Conservation (phyloP, 2,113 vertebrate genomes). For the Lethenteron reissneri region DNA sequence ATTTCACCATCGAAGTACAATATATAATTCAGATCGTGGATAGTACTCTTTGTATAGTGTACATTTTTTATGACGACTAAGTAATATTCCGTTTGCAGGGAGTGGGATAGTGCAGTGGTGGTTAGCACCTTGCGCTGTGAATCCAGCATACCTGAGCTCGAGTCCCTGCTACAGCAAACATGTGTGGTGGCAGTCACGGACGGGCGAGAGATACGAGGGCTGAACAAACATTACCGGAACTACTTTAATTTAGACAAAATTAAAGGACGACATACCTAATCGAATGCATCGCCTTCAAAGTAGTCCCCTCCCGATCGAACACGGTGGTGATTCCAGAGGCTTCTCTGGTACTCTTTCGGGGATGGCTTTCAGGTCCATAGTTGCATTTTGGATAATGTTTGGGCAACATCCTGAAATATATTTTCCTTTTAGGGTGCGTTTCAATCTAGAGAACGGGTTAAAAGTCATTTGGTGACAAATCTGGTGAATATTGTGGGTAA, state of each 20-base stretch:
- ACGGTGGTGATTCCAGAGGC: background rate
- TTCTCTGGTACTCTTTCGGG: background rate
- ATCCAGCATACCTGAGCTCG: too few relatives aligned
- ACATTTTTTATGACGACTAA: too few relatives aligned
- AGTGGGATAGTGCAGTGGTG: too few relatives aligned
- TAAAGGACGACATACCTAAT: constrained; percentile 1
- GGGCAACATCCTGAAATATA: background rate
- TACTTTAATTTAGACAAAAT: background rate
- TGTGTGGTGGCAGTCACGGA: too few relatives aligned
- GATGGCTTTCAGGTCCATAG: background rate
- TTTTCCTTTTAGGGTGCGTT: constrained; percentile 1
- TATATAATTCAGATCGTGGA: too few relatives aligned
- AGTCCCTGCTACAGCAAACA: too few relatives aligned
- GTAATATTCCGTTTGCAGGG: too few relatives aligned
- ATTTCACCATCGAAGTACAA: too few relatives aligned
- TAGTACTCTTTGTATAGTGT: too few relatives aligned
- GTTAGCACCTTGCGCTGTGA: too few relatives aligned
- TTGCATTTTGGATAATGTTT: background rate
- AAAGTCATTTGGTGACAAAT: background rate
- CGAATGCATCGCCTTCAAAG: background rate
- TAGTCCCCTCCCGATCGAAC: background rate
- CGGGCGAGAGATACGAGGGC: background rate
- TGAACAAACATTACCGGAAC: background rate
- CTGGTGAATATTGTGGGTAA: background rate
- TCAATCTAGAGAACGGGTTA: background rate